Conservation (phyloP, 2,888 invertebrate species). For the Blomia tropicalis region DNA sequence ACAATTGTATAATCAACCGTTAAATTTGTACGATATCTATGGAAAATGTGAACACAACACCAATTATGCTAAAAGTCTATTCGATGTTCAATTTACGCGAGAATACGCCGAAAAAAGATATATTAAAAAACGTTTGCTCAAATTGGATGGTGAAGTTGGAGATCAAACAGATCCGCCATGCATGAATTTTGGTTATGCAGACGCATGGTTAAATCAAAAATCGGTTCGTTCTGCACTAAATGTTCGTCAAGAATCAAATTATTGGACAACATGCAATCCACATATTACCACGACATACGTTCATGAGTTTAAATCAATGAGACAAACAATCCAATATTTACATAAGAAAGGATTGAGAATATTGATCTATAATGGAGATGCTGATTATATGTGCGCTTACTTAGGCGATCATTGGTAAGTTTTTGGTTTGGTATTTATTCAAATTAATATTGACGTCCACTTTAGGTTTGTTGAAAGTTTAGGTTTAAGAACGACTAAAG, state of each 20-base stretch:
- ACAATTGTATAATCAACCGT: conserved; percentile 9
- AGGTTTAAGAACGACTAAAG: background rate
- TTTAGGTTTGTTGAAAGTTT: conserved; percentile 12
- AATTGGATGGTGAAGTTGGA: background rate
- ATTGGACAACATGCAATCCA: background rate
- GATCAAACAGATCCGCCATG: background rate
- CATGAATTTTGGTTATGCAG: background rate
- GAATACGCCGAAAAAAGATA: background rate
- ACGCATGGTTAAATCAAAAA: background rate
- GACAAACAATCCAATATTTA: background rate
- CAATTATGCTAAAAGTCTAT: background rate
- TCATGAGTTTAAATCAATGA: background rate
- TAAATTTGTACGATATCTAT: conserved; percentile 29
- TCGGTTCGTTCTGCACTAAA: background rate
- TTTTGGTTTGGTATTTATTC: background rate
- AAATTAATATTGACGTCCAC: too few species aligned
- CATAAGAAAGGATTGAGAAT: background rate
- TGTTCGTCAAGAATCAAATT: background rate
- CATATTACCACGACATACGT: background rate
- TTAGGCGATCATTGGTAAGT: conserved; percentile 5
- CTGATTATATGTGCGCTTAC: background rate
- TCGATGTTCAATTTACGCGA: background rate
- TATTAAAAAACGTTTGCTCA: background rate
- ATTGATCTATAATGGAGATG: conserved; percentile 5
- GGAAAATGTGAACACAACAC: conserved; percentile 23